Conservation (phyloP, 92 coral and sea anemone genomes). For the Hydrozoanthus gracilis region DNA sequence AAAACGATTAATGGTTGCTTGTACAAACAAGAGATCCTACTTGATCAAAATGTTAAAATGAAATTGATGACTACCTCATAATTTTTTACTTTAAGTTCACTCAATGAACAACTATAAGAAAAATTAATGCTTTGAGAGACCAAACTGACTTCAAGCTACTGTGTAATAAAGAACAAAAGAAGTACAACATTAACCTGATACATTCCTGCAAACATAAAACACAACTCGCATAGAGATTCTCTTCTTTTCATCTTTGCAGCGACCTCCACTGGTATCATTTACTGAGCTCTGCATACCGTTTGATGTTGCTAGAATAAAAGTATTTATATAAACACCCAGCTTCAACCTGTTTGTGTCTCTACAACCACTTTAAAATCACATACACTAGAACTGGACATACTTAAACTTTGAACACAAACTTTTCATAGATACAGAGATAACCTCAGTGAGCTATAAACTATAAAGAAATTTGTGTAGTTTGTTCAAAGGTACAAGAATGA, state of each 20-base stretch:
- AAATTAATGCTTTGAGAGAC: no score
- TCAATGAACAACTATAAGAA: no score
- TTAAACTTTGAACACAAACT: not conserved
- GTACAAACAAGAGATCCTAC: no score
- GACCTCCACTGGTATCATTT: constrained; percentile 57
- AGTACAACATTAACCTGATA: not conserved
- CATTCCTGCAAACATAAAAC: constrained; percentile 43
- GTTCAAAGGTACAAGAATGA: no score
- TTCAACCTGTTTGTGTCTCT: not conserved
- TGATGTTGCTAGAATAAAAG: constrained; percentile 51
- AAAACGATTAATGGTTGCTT: no score
- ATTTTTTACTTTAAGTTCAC: no score
- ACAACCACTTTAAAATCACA: not conserved
- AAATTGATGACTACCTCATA: no score
- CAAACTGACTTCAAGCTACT: no score
- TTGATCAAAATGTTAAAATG: no score
- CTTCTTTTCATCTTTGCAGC: constrained; percentile 39
- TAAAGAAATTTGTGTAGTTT: no score
- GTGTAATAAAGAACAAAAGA: no score
- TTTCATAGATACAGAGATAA: not conserved
- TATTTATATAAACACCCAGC: no score
- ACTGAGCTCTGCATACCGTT: constrained; percentile 51
- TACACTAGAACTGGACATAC: not conserved
- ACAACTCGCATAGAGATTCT: constrained; percentile 54
- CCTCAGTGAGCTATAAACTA: not conserved